phyloP scores from a whole-genome alignment of 2,113 vertebrate species.

The Podarcis raffonei region DNA sequence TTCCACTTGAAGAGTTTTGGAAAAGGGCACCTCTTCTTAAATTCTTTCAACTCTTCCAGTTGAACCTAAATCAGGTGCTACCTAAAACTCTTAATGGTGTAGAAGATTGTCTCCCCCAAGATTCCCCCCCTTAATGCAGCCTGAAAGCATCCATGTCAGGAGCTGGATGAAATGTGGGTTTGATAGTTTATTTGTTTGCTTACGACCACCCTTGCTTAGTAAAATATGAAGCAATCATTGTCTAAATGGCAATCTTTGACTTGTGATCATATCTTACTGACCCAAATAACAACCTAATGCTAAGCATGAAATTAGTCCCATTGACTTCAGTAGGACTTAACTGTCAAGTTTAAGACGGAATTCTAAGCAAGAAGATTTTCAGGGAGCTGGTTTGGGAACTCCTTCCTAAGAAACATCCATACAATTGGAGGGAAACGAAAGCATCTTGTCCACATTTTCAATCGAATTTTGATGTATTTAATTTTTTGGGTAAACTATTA shows the following conservation, averaged over 20 bases:
- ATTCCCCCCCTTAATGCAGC: no score
- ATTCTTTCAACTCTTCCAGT: no score
- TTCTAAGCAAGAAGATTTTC: neutral
- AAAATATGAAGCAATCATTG: neutral
- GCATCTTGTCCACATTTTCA: neutral
- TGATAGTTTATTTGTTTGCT: no score
- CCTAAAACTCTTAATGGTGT: no score
- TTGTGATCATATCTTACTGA: neutral
- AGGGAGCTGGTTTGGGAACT: neutral
- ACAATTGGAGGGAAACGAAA: neutral
- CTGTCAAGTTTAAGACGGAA: neutral
- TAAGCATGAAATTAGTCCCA: neutral
- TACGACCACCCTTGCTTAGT: no score
- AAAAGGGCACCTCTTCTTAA: neutral
- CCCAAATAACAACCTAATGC: neutral
- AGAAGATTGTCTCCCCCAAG: no score
- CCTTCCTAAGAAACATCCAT: neutral
- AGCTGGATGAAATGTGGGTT: no score
- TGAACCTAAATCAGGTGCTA: neutral
- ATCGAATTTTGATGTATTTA: neutral
- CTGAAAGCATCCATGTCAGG: no score
- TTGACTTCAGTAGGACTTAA: neutral
- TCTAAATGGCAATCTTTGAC: neutral
- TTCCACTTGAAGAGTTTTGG: neutral
- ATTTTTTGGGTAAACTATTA: neutral